Percentiles rank a stretch among this genome's conserved stretches.
These are phyloP conservation scores for Zapornia atra DNA, from an alignment of 2,113 vertebrate genomes.

Conservation along the genomic window DNA sequence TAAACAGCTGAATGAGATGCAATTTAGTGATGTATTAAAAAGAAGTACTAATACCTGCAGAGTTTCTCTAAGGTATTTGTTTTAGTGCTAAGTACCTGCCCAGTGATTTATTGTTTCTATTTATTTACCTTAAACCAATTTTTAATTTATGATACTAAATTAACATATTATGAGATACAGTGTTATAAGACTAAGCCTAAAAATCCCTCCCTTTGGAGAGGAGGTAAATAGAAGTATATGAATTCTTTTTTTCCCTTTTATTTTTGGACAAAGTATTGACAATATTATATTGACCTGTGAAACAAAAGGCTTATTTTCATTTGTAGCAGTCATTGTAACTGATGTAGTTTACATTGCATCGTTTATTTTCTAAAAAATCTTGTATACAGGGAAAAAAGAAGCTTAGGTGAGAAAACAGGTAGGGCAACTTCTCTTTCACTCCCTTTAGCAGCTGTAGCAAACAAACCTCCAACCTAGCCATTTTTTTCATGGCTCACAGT, in stretches of 20 bases:
- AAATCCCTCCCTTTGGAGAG: background rate
- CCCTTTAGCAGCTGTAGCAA: background rate
- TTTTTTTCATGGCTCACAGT: background rate
- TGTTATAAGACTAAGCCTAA: background rate
- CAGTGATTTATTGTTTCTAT: background rate
- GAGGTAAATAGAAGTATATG: background rate
- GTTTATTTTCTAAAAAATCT: background rate
- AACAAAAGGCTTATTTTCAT: background rate
- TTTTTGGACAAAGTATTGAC: background rate
- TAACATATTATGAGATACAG: background rate
- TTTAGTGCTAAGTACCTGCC: background rate
- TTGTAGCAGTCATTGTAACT: background rate
- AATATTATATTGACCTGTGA: background rate
- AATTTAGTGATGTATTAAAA: background rate
- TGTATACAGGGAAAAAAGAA: background rate
- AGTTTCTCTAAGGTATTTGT: background rate
- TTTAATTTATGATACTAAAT: background rate
- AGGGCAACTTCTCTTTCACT: background rate
- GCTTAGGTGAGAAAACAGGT: background rate
- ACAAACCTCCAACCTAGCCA: background rate
- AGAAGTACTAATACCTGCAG: background rate
- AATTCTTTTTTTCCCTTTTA: background rate
- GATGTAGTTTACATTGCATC: fast-evolving
- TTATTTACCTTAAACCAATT: background rate
- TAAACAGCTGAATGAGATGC: background rate